A percentile compares a stretch with the other conserved stretches of the same genome.
phyloP scores from a whole-genome alignment of 2,888 invertebrate species.

The Seira ritae region DNA sequence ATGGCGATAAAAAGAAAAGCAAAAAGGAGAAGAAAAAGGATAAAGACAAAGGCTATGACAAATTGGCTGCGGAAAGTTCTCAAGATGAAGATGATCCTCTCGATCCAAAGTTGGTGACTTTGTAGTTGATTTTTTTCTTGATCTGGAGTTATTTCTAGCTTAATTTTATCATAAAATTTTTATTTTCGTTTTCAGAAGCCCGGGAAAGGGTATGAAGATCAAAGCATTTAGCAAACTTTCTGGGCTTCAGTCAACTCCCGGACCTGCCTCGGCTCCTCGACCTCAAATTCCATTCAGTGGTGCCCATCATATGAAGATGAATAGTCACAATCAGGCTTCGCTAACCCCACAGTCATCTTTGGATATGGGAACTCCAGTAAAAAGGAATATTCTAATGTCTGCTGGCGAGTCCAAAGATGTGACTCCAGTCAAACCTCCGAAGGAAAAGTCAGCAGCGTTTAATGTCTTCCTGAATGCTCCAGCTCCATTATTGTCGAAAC shows the following conservation, averaged over 20 bases:
- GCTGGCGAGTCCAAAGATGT: constrained; percentile 6
- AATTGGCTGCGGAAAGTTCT: constrained; percentile 71
- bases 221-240: constrained; percentile 69
- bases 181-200: constrained; percentile 61
- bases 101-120: constrained; percentile 63
- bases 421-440: constrained; percentile 42
- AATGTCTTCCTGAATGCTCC: constrained; percentile 73
- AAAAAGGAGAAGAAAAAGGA: constrained; percentile 72
- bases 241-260: constrained; percentile 40
- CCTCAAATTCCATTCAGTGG: constrained; percentile 65
- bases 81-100: constrained; percentile 70
- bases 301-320: constrained; percentile 45
- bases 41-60: constrained; percentile 72
- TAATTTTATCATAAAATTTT: background rate
- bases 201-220: constrained; percentile 69
- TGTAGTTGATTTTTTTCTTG: constrained; percentile 5
- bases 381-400: constrained; percentile 12
- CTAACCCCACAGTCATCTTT: constrained; percentile 47
- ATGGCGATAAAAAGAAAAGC: constrained; percentile 69
- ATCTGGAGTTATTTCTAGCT: background rate
- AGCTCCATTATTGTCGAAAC: constrained; percentile 65
- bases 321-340: constrained; percentile 36
- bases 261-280: constrained; percentile 34
- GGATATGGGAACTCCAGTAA: constrained; percentile 39
- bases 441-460: constrained; percentile 61